These are phyloP conservation scores for Procavia capensis DNA, from an alignment of 2,113 vertebrate species.

Conservation along the genomic window DNA sequence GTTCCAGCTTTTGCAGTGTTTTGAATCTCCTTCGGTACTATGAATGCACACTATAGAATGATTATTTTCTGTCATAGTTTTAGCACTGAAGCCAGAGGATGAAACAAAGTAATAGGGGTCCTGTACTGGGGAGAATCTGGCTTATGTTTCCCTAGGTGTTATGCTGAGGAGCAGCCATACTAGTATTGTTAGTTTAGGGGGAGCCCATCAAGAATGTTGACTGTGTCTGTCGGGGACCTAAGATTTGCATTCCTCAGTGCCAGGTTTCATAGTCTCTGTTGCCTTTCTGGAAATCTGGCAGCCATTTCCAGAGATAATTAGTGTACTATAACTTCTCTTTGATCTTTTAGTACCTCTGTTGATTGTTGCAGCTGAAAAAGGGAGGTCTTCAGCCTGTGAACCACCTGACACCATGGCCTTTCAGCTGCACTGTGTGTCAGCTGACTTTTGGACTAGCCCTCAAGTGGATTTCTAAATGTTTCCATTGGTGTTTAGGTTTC, in stretches of 20 bases:
- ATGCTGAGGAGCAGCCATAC: not conserved
- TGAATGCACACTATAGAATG: not conserved
- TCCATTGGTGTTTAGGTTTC: not conserved
- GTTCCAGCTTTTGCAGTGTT: not conserved
- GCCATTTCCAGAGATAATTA: constrained; percentile 26
- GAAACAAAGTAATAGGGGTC: not conserved
- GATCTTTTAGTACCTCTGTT: not conserved
- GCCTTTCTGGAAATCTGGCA: constrained; percentile 14
- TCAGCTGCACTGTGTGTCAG: not conserved
- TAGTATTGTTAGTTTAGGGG: not conserved
- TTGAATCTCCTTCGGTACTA: not conserved
- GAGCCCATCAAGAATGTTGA: not conserved
- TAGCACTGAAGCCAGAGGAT: not conserved
- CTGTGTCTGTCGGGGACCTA: not conserved
- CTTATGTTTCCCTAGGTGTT: not conserved
- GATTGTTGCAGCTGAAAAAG: not conserved
- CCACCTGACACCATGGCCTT: not conserved
- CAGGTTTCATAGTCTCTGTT: constrained; percentile 8
- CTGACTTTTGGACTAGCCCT: not conserved
- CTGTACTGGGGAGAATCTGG: not conserved
- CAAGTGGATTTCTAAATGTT: not conserved
- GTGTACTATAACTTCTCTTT: not conserved
- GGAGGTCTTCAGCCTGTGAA: not conserved
- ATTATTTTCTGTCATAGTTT: not conserved
- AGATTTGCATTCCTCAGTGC: not conserved